Conservation (phyloP, 2,797 vertebrate species). For the Rhinella marina region DNA sequence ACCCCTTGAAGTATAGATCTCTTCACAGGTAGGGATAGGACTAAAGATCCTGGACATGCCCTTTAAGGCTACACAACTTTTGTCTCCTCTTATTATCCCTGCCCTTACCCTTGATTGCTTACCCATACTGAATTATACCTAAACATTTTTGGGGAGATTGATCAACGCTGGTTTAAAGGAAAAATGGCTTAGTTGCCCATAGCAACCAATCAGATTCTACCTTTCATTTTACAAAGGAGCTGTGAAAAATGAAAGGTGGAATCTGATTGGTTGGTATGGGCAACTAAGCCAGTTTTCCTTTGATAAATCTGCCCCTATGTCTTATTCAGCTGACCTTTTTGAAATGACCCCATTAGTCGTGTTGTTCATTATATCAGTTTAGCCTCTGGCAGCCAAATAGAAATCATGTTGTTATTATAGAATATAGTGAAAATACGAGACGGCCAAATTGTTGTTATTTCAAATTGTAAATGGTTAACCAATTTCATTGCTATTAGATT, state of each 20-base stretch:
- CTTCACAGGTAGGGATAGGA: too few relatives aligned
- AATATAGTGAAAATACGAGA: not conserved
- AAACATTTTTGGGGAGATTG: not conserved
- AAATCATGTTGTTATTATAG: not conserved
- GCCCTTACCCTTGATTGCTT: not conserved
- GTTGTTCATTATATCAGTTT: not conserved
- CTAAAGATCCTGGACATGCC: too few relatives aligned
- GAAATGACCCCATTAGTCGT: not conserved
- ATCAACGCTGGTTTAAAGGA: too few relatives aligned
- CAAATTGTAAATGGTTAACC: not conserved
- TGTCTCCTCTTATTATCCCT: not conserved
- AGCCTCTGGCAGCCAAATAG: not conserved
- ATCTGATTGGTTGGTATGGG: too few relatives aligned
- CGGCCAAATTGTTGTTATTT: not conserved
- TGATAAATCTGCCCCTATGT: too few relatives aligned
- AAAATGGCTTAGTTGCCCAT: too few relatives aligned
- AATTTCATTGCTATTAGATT: not conserved
- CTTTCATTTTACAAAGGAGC: too few relatives aligned
- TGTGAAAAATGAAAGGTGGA: too few relatives aligned
- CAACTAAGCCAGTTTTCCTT: too few relatives aligned
- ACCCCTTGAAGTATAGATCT: too few relatives aligned
- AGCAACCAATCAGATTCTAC: too few relatives aligned
- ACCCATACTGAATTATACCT: not conserved
- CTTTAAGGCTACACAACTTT: not conserved
- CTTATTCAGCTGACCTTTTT: not conserved